Conservation (phyloP, 2,888 invertebrate species). For the Eilema sororculum region DNA sequence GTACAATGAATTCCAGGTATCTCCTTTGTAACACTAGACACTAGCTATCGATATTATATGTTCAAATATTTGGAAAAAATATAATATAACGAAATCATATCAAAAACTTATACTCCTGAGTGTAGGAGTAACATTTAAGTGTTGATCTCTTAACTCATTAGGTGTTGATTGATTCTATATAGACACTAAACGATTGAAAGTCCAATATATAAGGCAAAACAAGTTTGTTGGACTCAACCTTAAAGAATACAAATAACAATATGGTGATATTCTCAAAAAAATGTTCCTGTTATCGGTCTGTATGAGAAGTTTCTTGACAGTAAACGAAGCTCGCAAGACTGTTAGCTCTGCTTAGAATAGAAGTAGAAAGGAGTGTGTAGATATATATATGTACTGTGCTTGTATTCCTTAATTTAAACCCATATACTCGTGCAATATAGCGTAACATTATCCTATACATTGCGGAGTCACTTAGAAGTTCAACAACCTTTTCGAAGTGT, state of each 20-base stretch:
- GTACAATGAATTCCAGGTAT: not conserved
- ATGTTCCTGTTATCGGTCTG: not conserved
- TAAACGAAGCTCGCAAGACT: not conserved
- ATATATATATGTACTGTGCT: not conserved
- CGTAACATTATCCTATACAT: not conserved
- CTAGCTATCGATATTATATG: not conserved
- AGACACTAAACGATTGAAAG: not conserved
- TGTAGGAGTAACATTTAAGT: not conserved
- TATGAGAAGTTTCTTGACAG: not conserved
- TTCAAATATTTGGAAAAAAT: not conserved
- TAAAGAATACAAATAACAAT: not conserved
- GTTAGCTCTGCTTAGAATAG: not conserved
- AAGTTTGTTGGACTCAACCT: not conserved
- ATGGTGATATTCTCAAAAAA: not conserved
- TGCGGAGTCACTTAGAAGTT: not conserved
- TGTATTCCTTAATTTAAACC: not conserved
- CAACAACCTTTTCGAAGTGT: not conserved
- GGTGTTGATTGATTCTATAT: slow-evolving; percentile 1
- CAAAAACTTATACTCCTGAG: no score
- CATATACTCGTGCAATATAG: not conserved
- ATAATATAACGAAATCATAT: no score
- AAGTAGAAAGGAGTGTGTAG: not conserved
- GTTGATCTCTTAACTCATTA: not conserved
- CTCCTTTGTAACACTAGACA: not conserved
- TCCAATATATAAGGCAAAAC: not conserved